phyloP scores from a whole-genome alignment of 2,888 invertebrate species.

The Noctua janthina region DNA sequence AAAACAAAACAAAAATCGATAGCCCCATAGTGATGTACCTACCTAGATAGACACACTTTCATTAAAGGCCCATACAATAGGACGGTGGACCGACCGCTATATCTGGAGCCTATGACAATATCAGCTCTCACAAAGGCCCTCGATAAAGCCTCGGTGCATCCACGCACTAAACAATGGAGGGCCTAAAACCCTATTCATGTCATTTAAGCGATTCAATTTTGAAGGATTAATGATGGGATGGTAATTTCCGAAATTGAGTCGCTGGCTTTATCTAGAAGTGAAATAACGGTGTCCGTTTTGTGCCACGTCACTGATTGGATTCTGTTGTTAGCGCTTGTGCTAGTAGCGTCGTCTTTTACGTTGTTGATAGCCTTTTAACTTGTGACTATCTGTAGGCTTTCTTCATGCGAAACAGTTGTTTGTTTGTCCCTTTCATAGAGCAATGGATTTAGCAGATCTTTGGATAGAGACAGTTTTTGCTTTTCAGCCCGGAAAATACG shows the following conservation, averaged over 20 bases:
- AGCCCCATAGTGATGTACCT: background rate
- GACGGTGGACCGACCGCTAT: constrained; percentile 12
- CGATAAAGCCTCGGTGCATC: constrained; percentile 52
- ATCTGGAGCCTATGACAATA: constrained; percentile 43
- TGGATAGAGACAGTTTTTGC: background rate
- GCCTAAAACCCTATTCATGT: constrained; percentile 59
- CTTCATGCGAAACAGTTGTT: background rate
- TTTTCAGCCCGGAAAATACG: background rate
- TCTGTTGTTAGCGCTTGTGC: constrained; percentile 21
- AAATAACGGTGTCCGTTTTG: constrained; percentile 43
- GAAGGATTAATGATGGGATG: constrained; percentile 61
- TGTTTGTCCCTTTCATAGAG: background rate
- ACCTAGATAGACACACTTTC: constrained; percentile 21
- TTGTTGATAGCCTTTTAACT: constrained; percentile 10
- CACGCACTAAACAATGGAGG: constrained; percentile 48
- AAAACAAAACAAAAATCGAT: constrained; percentile 17
- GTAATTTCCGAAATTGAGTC: constrained; percentile 54
- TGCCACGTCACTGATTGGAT: constrained; percentile 53
- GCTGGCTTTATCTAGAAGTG: constrained; percentile 38
- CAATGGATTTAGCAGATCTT: no score
- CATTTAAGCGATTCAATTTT: constrained; percentile 54
- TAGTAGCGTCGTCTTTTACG: constrained; percentile 9
- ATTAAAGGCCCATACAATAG: constrained; percentile 27
- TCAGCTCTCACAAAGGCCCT: constrained; percentile 51
- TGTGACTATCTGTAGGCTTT: background rate